Conservation (phyloP, 2,888 invertebrate species). For the Magallana nippona region DNA sequence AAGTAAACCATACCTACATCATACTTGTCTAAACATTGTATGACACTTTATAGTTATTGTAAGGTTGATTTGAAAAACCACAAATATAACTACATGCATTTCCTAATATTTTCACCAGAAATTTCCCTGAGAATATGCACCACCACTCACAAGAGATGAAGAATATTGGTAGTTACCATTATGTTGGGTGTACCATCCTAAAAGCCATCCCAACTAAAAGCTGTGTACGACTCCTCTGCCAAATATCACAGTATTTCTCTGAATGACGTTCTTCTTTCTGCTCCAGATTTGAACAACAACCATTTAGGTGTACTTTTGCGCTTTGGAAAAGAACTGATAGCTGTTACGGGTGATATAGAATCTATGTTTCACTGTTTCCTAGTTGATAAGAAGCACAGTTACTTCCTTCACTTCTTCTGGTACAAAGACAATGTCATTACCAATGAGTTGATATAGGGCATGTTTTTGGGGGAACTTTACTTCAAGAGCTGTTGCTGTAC, state of each 20-base stretch:
- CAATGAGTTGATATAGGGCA: conserved; percentile 35
- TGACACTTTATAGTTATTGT: too few species aligned
- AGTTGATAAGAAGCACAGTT: conserved; percentile 43
- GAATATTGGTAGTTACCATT: conserved; percentile 52
- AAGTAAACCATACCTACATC: too few species aligned
- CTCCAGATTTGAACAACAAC: conserved; percentile 44
- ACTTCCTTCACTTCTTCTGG: conserved; percentile 51
- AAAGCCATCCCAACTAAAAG: conserved; percentile 40
- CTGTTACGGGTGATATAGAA: conserved; percentile 47
- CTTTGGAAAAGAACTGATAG: conserved; percentile 46
- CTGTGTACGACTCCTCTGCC: conserved; percentile 50
- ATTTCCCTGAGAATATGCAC: too few species aligned
- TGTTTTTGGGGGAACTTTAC: conserved; percentile 37
- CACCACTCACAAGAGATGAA: conserved; percentile 38
- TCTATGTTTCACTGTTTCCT: conserved; percentile 50
- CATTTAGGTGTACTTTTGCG: conserved; percentile 46
- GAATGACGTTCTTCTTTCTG: conserved; percentile 44
- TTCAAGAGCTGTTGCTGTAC: conserved; percentile 47
- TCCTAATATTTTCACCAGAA: too few species aligned
- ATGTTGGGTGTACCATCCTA: conserved; percentile 45
- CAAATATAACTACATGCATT: too few species aligned
- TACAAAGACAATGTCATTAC: conserved; percentile 42
- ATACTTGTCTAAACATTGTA: too few species aligned
- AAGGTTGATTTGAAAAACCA: too few species aligned
- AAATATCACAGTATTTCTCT: conserved; percentile 45